Evolutionary conservation across 2,797 vertebrate species (phyloP), one percentile per base, ranked within the genome.

Genomic region (Crocodylus rhombifer): DNA sequence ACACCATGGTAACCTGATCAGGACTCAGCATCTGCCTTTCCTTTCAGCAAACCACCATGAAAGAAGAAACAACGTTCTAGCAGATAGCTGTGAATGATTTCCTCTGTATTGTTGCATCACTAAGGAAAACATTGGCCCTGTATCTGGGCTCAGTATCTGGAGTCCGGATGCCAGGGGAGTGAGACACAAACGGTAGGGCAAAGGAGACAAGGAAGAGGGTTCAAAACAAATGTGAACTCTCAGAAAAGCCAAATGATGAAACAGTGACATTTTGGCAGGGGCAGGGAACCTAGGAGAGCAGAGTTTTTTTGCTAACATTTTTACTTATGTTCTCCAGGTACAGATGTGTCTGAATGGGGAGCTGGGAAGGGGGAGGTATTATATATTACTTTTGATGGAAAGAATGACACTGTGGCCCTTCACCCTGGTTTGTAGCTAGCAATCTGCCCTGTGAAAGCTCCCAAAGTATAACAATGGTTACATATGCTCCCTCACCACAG

Each of bases 1-100:
- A 82, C 33, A 63, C 36, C 21, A 71, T 63, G 58, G 84, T 94
- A 96, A 96, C 74, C 3, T 77, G 77, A 93, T 63, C 56, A 12
- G 74, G 69, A 36, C 21, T 75, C 62, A 63, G 62, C 80, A 95
- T 87, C 89, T 73, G 81, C 91, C 84, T 87, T 33, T 69, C 73
- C 84, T 62, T 93, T 82, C 93, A 89, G 84, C 83, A 95, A 90
- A 90, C 60, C 65, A 83, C 71, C 51, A 20, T 11, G 69, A 58
- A 15, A 87, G 76, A 91, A 91, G 90, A 1, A 77, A 92, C 67
- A 90, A 89, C 92, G 86, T 12, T 76, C 30, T 7, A 4, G 69
- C 80, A 93, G 73, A 81, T 56, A 89, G 33, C 56, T 86, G 61
- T 74, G 57, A 60, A 17, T 17, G 67, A 85, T 84, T 74, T 57